Evolutionary conservation across 2,888 invertebrate genomes (phyloP).

Genomic region (Celastrina argiolus): DNA sequence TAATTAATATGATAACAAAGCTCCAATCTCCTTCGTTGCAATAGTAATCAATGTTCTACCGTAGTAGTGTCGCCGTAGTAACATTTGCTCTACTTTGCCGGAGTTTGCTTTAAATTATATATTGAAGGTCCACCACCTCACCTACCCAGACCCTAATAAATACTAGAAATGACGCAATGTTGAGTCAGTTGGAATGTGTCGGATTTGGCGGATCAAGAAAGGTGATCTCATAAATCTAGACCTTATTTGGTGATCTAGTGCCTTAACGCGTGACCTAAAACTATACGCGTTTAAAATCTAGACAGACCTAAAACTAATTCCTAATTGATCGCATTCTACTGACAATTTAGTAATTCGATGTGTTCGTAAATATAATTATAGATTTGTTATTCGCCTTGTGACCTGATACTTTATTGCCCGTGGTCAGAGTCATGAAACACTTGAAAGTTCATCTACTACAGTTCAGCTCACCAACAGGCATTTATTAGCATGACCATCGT

Average conservation of each 20-base stretch:
- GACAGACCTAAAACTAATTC: background rate
- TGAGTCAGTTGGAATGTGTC: background rate
- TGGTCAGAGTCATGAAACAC: too few species aligned
- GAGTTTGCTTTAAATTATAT: background rate
- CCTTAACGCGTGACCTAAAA: slow-evolving; percentile 3
- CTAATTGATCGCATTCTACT: background rate
- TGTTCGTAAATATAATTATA: too few species aligned
- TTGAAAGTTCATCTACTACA: too few species aligned
- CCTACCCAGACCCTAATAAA: background rate
- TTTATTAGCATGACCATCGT: too few species aligned
- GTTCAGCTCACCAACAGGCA: too few species aligned
- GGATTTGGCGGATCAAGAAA: slow-evolving; percentile 18
- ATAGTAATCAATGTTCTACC: too few species aligned
- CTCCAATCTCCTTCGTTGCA: too few species aligned
- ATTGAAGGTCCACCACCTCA: background rate
- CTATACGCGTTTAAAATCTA: background rate
- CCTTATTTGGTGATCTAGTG: slow-evolving; percentile 12
- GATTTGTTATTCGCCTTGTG: too few species aligned
- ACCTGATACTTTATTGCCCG: too few species aligned
- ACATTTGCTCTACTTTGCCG: background rate
- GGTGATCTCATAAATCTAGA: slow-evolving; percentile 15
- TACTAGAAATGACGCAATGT: background rate
- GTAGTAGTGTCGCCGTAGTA: background rate
- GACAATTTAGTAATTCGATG: background rate
- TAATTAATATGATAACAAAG: too few species aligned